Conservation (phyloP, 2,113 vertebrate species). For the Salvator merianae region DNA sequence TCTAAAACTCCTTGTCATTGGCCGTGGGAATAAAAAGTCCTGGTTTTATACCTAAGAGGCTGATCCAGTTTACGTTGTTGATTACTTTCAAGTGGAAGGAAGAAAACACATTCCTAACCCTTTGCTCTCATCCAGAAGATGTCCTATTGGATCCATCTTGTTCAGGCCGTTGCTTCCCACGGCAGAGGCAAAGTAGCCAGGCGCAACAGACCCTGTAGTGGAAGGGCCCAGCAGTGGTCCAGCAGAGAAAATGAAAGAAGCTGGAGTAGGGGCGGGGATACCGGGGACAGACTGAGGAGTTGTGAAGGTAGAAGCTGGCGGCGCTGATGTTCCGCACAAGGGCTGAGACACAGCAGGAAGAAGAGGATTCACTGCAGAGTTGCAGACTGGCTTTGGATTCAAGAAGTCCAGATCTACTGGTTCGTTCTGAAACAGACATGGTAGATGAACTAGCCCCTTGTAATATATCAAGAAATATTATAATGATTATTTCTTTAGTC, state of each 20-base stretch:
- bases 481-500: too few relatives aligned
- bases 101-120: constrained; percentile 59
- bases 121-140: constrained; percentile 77
- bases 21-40: background rate
- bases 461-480: background rate
- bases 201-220: constrained; percentile 50
- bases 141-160: constrained; percentile 71
- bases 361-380: constrained; percentile 58
- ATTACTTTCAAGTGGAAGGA: constrained; percentile 21
- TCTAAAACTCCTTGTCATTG: background rate
- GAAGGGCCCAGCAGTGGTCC: constrained; percentile 49
- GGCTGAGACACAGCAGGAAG: constrained; percentile 54
- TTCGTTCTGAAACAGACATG: constrained; percentile 65
- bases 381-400: constrained; percentile 60
- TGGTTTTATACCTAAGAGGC: background rate
- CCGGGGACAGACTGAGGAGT: constrained; percentile 55
- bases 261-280: constrained; percentile 48
- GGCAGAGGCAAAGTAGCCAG: constrained; percentile 47
- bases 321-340: constrained; percentile 40
- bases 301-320: constrained; percentile 59
- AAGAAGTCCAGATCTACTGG: constrained; percentile 79
- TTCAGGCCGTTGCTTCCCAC: constrained; percentile 51
- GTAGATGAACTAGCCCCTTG: background rate
- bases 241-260: constrained; percentile 65
- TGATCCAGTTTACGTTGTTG: background rate